These are phyloP conservation scores for Caenorhabditis sulstoni DNA, from an alignment of 2,888 invertebrate species.

Conservation along the genomic window DNA sequence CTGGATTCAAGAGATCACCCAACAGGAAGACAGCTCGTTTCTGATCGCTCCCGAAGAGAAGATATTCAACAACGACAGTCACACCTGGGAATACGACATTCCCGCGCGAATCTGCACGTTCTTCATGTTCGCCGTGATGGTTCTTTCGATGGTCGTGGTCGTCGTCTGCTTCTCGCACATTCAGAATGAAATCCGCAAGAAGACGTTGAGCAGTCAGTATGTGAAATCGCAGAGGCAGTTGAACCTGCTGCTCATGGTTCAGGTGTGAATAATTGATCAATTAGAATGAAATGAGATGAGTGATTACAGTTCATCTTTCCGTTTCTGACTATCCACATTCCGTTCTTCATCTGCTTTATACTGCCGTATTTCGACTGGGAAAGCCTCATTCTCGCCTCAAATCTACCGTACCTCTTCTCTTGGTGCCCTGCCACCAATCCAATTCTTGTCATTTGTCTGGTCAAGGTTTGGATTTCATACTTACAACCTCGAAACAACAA, in stretches of 20 bases:
- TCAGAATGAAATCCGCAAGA: conserved; percentile 16
- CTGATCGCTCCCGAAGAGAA: conserved; percentile 28
- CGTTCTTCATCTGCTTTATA: conserved; percentile 30
- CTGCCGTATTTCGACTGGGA: conserved; percentile 18
- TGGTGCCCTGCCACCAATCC: conserved; percentile 43
- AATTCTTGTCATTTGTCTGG: conserved; percentile 23
- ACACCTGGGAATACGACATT: neutral
- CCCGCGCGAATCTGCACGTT: conserved; percentile 30
- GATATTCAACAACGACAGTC: neutral
- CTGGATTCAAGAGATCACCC: conserved; percentile 25
- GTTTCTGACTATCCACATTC: conserved; percentile 36
- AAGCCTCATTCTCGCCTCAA: neutral
- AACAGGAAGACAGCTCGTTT: conserved; percentile 19
- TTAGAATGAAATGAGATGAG: neutral
- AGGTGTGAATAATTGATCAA: neutral
- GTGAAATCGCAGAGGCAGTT: conserved; percentile 20
- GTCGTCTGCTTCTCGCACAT: conserved; percentile 28
- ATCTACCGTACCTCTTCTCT: conserved; percentile 40
- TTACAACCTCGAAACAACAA: neutral
- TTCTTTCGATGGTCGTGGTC: conserved; percentile 27
- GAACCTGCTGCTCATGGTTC: neutral
- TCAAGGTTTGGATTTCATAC: conserved; percentile 8
- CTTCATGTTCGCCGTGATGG: conserved; percentile 34
- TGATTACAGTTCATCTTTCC: conserved; percentile 32
- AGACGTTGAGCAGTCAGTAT: conserved; percentile 10